Evolutionary conservation across 2,113 vertebrate species (phyloP).

Genomic region (Aspiorhynchus laticeps): DNA sequence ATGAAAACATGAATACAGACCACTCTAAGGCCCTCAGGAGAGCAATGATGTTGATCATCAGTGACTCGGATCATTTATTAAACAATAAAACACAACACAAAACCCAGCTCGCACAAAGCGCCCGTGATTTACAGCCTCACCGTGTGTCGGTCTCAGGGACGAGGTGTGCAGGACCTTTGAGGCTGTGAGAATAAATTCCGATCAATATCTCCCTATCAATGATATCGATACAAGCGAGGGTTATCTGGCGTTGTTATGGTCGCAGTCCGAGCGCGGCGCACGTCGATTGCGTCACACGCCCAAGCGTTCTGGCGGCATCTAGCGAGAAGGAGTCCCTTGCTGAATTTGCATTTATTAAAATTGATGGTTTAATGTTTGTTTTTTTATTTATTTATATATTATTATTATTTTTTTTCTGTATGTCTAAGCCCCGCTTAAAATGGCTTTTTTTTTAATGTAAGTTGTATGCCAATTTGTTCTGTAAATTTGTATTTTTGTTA

Average conservation of each 20-base stretch:
- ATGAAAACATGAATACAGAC: background rate
- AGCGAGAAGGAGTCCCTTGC: too few relatives aligned
- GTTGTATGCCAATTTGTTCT: too few relatives aligned
- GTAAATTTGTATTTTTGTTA: too few relatives aligned
- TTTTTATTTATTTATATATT: too few relatives aligned
- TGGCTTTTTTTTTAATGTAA: too few relatives aligned
- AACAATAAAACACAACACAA: background rate
- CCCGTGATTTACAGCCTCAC: background rate
- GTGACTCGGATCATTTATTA: background rate
- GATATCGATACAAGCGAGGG: slow-evolving; percentile 41
- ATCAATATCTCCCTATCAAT: background rate
- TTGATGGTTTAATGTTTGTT: too few relatives aligned
- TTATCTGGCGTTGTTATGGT: slow-evolving; percentile 35
- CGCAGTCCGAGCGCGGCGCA: slow-evolving; percentile 69
- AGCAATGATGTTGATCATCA: background rate
- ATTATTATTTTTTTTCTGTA: too few relatives aligned
- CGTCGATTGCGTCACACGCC: slow-evolving; percentile 63
- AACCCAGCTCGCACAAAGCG: background rate
- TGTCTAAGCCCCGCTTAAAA: too few relatives aligned
- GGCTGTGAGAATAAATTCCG: background rate
- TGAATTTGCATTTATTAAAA: too few relatives aligned
- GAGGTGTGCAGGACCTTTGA: background rate
- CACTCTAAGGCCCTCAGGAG: background rate
- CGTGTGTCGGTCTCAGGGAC: background rate
- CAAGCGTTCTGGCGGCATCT: slow-evolving; percentile 3